Conservation (phyloP, 2,888 invertebrate genomes). For the Athrips mouffetella region DNA sequence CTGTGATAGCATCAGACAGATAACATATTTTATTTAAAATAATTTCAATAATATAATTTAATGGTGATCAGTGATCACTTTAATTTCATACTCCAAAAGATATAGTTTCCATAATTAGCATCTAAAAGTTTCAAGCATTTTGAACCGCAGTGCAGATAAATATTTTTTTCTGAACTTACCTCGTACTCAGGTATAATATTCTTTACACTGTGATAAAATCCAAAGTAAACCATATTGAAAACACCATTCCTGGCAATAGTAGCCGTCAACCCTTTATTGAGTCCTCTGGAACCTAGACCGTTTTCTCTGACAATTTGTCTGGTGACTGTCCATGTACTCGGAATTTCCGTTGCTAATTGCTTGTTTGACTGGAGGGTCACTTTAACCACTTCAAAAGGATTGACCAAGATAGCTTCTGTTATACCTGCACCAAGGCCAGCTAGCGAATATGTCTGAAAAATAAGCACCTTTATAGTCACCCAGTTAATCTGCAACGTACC, state of each 20-base stretch:
- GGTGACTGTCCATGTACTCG: constrained; percentile 89
- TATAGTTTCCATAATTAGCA: too few species aligned
- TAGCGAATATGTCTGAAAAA: constrained; percentile 88
- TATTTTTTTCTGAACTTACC: constrained; percentile 51
- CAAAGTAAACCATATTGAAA: constrained; percentile 96
- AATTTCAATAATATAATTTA: too few species aligned
- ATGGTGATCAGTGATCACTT: too few species aligned
- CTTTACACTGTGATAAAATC: constrained; percentile 95
- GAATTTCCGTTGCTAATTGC: constrained; percentile 79
- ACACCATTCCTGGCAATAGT: constrained; percentile 93
- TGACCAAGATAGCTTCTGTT: constrained; percentile 94
- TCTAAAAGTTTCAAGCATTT: not conserved
- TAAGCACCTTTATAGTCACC: not conserved
- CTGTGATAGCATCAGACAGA: too few species aligned
- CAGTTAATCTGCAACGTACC: not conserved
- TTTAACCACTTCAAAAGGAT: constrained; percentile 97
- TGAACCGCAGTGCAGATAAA: not conserved
- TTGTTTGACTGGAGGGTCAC: constrained; percentile 90
- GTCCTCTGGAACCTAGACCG: constrained; percentile 88
- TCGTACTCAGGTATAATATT: constrained; percentile 82
- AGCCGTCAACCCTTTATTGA: constrained; percentile 93
- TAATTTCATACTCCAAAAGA: too few species aligned
- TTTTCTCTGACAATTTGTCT: constrained; percentile 85
- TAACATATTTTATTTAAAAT: too few species aligned
- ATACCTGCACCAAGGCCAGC: constrained; percentile 93